Base-by-base conservation (phyloP, 92 coral and sea anemone genomes). In the Desmophyllum pertusum region DNA sequence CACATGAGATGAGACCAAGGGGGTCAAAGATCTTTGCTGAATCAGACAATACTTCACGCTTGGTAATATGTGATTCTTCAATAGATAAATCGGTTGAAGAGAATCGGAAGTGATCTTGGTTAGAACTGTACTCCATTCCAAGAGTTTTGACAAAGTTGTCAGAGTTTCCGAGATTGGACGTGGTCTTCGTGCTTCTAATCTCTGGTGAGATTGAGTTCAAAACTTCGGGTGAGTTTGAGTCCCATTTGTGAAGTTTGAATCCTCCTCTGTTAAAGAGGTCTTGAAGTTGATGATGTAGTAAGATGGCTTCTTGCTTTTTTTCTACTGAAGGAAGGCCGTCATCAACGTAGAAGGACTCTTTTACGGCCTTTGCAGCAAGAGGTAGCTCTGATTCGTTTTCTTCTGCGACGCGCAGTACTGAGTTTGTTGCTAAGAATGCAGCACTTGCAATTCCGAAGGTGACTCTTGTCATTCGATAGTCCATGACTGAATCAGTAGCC, bases 381-480 rank as follows among this genome's bases (percentile, higher is more conserved):
- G 92, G 92, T 35, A 84, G 79, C 46, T 61, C 78, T 1, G 78
- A 27, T 45, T 59, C 87, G 39, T 88, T 84, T 77, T 89, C 92
- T 35, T 89, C 81, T 21, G 65, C 89, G 41, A 84, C 30, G 41
- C 71, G 38, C 31, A 78, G 70, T 36, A 81, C 72, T 29, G 74
- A 84, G 45, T 83, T 81, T 38, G 80, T 86, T 0, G 89, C 90
- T 15, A 71, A 72, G 70, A 69, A 89, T 35, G 92, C 76, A 31
- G 90, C 81, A 43, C 70, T 76, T 29, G 93, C 79, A 31, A 90
- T 83, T 23, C 90, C 90, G 70, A 90, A 90, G 17, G 90, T 90
- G 71, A 85, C 87, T 67, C 84, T 81, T 75, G 84, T 90, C 90
- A 90, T 90, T 38, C 90, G 76, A 63, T 89, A 89, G 52, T 89